Conservation (phyloP, 2,113 vertebrate genomes). For the Erinaceus europaeus region DNA sequence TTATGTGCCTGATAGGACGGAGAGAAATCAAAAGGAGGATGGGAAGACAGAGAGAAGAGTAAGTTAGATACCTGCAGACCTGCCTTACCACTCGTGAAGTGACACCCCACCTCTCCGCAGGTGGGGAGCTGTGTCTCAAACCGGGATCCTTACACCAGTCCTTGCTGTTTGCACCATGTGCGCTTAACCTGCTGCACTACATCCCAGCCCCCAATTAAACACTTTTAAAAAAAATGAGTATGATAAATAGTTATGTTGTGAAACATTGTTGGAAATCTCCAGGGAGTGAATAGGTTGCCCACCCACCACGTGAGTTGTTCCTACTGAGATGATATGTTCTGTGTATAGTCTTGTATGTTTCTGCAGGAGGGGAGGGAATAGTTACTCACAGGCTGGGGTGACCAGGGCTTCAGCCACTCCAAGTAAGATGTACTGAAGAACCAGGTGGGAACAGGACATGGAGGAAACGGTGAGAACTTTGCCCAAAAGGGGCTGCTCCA, state of each 20-base stretch:
- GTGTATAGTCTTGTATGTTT: neutral
- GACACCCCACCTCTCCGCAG: too few species aligned
- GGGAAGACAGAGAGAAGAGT: too few species aligned
- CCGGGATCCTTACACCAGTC: too few species aligned
- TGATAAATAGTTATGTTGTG: constrained; percentile 59
- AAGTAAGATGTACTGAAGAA: constrained; percentile 91
- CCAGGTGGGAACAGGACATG: constrained; percentile 90
- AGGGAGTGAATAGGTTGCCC: neutral
- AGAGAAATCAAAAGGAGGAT: too few species aligned
- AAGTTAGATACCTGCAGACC: too few species aligned
- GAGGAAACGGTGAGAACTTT: constrained; percentile 89
- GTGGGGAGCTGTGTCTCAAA: too few species aligned
- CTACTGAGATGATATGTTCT: constrained; percentile 28
- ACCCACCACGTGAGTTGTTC: neutral
- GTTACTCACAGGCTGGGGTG: constrained; percentile 89
- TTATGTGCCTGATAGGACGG: too few species aligned
- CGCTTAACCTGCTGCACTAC: too few species aligned
- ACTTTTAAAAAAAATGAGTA: neutral
- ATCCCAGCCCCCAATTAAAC: too few species aligned
- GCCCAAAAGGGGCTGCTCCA: constrained; percentile 88
- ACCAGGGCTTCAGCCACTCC: constrained; percentile 93
- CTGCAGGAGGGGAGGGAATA: neutral
- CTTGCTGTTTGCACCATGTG: too few species aligned
- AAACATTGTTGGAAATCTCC: neutral
- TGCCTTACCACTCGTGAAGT: too few species aligned